phyloP scores from a whole-genome alignment of 2,888 invertebrate species.

The Drepanosiphum platanoidis region DNA sequence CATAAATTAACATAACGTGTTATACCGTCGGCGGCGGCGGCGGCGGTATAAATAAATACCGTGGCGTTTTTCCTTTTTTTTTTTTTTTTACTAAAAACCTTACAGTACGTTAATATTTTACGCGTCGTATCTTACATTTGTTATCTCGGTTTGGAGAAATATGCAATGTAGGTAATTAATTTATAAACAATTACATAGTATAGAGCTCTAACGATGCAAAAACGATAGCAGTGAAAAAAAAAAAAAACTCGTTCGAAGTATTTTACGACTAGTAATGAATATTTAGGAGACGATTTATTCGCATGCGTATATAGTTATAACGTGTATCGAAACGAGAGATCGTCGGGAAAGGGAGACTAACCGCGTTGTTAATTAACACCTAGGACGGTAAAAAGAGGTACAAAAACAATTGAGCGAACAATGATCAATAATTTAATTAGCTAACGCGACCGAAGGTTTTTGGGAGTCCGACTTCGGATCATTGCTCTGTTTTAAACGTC shows the following conservation, averaged over 20 bases:
- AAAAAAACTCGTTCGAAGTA: neutral
- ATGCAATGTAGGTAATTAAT: neutral
- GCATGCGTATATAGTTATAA: neutral
- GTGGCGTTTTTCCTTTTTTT: neutral
- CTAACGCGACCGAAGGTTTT: too few relatives aligned
- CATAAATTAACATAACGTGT: slow-evolving; percentile 40
- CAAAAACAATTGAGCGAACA: too few relatives aligned
- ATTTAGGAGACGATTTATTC: neutral
- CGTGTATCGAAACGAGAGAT: too few relatives aligned
- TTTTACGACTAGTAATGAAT: neutral
- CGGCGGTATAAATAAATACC: neutral
- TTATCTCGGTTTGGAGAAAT: neutral
- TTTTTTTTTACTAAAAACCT: neutral
- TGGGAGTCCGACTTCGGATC: too few relatives aligned
- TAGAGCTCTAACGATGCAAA: neutral
- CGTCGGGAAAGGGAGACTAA: too few relatives aligned
- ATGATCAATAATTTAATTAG: too few relatives aligned
- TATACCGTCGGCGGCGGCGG: neutral
- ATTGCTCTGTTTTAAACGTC: too few relatives aligned
- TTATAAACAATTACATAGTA: neutral
- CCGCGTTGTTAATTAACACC: too few relatives aligned
- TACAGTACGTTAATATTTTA: neutral
- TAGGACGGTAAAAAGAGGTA: too few relatives aligned
- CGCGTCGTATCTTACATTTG: neutral
- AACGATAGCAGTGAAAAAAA: neutral